A percentile compares a stretch with the other conserved stretches of the same genome.
These are phyloP conservation scores for Amphipoea oculea DNA, from an alignment of 2,888 invertebrate species.

Conservation along the genomic window DNA sequence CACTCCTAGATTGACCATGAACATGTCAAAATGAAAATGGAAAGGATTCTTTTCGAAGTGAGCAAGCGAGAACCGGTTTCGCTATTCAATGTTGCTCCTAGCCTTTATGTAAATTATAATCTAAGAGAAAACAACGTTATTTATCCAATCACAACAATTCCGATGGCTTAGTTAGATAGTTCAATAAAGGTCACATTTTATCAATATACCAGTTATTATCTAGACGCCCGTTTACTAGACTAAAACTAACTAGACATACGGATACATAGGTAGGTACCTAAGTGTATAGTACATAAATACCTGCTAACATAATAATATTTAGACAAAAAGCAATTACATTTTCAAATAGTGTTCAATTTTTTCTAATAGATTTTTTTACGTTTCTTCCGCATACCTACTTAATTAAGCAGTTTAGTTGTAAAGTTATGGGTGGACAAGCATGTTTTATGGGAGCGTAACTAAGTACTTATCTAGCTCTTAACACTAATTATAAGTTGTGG, in stretches of 20 bases:
- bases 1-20: too few species aligned
- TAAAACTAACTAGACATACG: slow-evolving; percentile 6
- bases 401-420: slow-evolving; percentile 11
- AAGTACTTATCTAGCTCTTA: background rate
- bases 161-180: slow-evolving; percentile 6
- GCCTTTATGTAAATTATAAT: background rate
- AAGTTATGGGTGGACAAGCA: too few species aligned
- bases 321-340: slow-evolving; percentile 21
- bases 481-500: too few species aligned
- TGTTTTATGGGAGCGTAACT: background rate
- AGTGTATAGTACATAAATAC: background rate
- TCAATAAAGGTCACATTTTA: slow-evolving; percentile 42
- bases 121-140: background rate
- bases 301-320: slow-evolving; percentile 4
- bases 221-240: slow-evolving; percentile 1
- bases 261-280: background rate
- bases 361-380: slow-evolving; percentile 21
- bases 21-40: background rate
- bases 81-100: background rate
- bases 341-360: slow-evolving; percentile 7
- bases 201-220: slow-evolving; percentile 17
- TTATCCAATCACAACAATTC: background rate
- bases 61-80: background rate
- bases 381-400: slow-evolving; percentile 23
- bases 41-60: background rate